A percentile compares a stretch with the other conserved stretches of the same genome.
phyloP scores from a whole-genome alignment of 2,113 vertebrate species.

The Ondatra zibethicus region DNA sequence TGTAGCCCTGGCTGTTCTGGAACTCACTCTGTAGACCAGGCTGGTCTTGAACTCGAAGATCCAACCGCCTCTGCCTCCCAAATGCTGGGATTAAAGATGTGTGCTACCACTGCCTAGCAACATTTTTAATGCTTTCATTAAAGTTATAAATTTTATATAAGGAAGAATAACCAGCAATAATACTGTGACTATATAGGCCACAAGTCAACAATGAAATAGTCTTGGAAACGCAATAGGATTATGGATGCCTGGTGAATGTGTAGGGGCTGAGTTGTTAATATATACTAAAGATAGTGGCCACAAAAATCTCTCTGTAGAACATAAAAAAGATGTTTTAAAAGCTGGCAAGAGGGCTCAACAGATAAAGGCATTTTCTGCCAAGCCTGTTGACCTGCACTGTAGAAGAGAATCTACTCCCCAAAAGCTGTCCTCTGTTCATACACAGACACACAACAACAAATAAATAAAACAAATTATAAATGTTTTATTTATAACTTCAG shows the following conservation, averaged over 20 bases:
- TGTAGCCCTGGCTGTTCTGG: neutral
- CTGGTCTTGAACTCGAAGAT: neutral
- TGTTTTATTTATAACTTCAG: too few species aligned
- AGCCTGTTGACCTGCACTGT: too few species aligned
- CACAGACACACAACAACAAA: too few species aligned
- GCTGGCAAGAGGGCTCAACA: neutral
- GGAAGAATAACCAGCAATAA: conserved; percentile 44
- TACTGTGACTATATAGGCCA: neutral
- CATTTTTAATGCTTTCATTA: conserved; percentile 55
- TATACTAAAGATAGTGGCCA: neutral
- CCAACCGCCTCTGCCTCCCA: neutral
- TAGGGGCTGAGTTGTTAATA: neutral
- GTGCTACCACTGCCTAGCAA: neutral
- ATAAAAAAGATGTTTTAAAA: conserved; percentile 48
- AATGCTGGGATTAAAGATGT: neutral
- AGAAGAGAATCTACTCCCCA: too few species aligned
- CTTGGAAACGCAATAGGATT: conserved; percentile 33
- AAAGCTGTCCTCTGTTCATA: too few species aligned
- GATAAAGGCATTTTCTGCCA: neutral
- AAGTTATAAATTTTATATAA: conserved; percentile 41
- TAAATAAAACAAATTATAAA: too few species aligned
- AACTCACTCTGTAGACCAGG: neutral
- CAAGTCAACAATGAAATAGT: conserved; percentile 29
- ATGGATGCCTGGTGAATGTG: conserved; percentile 26
- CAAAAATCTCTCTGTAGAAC: neutral